Evolutionary conservation across 2,113 vertebrate genomes (phyloP), one percentile per base, ranked within the genome.

Genomic region (Potamarius usumacintae): DNA sequence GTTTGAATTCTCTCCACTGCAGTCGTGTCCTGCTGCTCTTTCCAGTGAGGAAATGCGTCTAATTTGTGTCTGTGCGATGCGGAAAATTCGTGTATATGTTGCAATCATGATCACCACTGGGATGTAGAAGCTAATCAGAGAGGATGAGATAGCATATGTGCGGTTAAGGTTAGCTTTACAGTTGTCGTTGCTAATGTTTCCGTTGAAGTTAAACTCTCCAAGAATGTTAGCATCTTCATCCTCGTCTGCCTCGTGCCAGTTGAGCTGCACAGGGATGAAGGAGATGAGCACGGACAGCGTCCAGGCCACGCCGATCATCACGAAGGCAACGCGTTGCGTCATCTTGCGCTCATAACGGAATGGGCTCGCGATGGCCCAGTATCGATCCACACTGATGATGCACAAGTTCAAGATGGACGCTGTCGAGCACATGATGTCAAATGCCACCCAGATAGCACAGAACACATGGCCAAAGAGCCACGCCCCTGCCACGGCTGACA

Each of bases 331-430:
- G 7, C 91, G 89, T 77, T 86, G 95, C 0, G 95, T 97, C 96
- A 96, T 96, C 80, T 94, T 95, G 1, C 93, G 94, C 92, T 96
- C 94, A 0, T 96, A 96, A 69, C 92, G 94, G 69, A 97, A 97
- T 27, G 96, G 95, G 85, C 95, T 96, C 77, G 95, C 91, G 0
- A 96, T 96, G 90, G 96, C 96, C 96, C 96, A 96, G 92, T 96
- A 97, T 15, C 94, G 92, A 90, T 97, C 96, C 91, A 97, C 92
- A 86, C 96, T 96, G 91, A 97, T 96, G 89, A 97, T 95, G 92
- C 96, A 96, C 69, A 95, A 89, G 87, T 95, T 94, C n/a, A 95
- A 87, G 87, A 95, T 95, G 86, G 94, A 95, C 0, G 94, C 94
- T 0, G 94, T 95, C 88, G 94, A 95, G 88, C 94, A 95, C 94